Conservation (phyloP, 2,888 invertebrate genomes). For the Venusia cambrica region DNA sequence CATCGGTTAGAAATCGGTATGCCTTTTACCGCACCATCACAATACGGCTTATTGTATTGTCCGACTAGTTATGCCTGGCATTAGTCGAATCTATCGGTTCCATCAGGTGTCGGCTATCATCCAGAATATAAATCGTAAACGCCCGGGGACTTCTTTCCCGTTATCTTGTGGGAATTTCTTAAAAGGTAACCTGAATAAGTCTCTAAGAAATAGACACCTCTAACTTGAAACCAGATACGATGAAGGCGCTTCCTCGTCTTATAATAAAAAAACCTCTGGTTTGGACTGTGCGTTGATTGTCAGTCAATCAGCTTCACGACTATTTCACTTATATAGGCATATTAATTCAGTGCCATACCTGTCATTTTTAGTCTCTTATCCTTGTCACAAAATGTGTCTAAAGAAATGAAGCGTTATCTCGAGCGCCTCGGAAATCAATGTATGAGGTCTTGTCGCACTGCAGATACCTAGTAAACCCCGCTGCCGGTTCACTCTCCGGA, state of each 20-base stretch:
- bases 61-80: conserved; percentile 49
- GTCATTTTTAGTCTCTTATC: no score
- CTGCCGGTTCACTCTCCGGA: conserved; percentile 39
- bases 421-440: conserved; percentile 55
- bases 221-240: no score
- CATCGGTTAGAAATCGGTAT: conserved; percentile 55
- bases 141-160: no score
- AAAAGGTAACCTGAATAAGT: no score
- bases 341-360: conserved; percentile 4
- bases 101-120: conserved; percentile 30
- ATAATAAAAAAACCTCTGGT: no score
- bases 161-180: no score
- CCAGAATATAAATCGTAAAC: conserved; percentile 21
- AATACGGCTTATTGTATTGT: conserved; percentile 70
- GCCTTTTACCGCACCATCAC: conserved; percentile 70
- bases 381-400: conserved; percentile 3
- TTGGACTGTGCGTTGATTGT: no score
- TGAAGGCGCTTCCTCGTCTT: no score
- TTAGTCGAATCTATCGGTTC: conserved; percentile 44
- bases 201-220: no score
- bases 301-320: no score
- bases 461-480: conserved; percentile 51
- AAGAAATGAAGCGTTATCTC: conserved; percentile 32
- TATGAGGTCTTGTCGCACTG: conserved; percentile 62
- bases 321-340: not conserved